phyloP scores from a whole-genome alignment of 2,113 vertebrate genomes.

The Lota lota region DNA sequence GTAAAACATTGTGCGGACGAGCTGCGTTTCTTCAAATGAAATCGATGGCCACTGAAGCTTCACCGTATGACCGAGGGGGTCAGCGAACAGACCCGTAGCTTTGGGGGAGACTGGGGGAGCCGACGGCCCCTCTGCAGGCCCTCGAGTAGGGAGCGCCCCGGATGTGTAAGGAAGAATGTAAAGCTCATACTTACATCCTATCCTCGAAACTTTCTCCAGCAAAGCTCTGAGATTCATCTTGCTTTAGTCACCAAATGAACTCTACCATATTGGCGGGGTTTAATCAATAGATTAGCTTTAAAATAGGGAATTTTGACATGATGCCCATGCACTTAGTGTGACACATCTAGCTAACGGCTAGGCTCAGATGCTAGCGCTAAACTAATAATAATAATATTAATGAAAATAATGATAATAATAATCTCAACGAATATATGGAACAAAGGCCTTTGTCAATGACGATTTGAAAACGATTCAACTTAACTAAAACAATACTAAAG shows the following conservation, averaged over 20 bases:
- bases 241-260: conserved; percentile 99
- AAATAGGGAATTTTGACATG: conserved; percentile 89
- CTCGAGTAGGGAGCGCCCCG: conserved; percentile 96
- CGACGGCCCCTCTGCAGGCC: conserved; percentile 96
- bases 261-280: conserved; percentile 99
- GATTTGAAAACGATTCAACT: too few species aligned
- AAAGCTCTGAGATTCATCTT: conserved; percentile 99
- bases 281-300: conserved; percentile 99
- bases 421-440: too few species aligned
- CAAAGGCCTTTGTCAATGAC: too few species aligned
- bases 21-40: not conserved
- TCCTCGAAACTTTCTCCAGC: conserved; percentile 92
- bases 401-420: too few species aligned
- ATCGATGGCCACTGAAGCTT: not conserved
- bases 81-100: too few species aligned
- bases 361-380: too few species aligned
- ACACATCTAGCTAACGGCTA: conserved; percentile 64
- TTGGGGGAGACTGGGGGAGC: conserved; percentile 1
- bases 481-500: too few species aligned
- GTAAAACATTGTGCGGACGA: too few species aligned
- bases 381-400: too few species aligned
- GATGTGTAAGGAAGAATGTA: conserved; percentile 91
- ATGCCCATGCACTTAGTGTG: conserved; percentile 96
- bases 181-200: conserved; percentile 99
- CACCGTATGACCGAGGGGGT: too few species aligned